Base-by-base conservation (phyloP, 92 coral and sea anemone species). In the Metridium senile region DNA sequence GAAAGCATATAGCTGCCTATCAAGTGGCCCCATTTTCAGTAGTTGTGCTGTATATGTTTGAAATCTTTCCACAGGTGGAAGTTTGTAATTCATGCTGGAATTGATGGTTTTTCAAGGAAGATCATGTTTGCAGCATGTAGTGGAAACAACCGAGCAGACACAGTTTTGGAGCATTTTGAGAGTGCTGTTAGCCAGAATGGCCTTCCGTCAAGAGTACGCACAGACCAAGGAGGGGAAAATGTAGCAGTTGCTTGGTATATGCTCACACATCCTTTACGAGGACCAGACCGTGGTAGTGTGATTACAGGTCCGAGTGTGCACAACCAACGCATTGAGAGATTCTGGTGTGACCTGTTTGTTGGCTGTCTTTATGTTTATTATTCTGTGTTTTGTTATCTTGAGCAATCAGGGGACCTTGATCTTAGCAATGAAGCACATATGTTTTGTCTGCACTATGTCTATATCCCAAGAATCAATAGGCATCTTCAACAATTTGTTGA, bases 161-260 rank as follows among this genome's bases (percentile, higher is more conserved):
- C 86, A 10, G 86, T 85, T 9, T 53, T 71, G 65, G 53, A 54
- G 7, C 68, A 58, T 20, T 85, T 85, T 85, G 32, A 79, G 35
- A 31, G 63, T 63, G 89, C 85, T 25, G 89, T 85, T 23, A 21
- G 52, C 16, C 33, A 70, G 16, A 71, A 77, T 77, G 87, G 88
- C 66, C 66, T 84, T 58, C 88, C 88, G 26, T 78, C 88, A 58
- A 78, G 88, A 57, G 85, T 84, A 4, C 33, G 85, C 69, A 76
- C 81, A 6, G 89, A 84, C 46, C 79, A 84, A 58, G 89, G n/a
- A n/a, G n/a, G n/a, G n/a, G 89, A 79, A 56, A 84, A 79, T 84
- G 83, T 79, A 13, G 83, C 68, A 2, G 75, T 84, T 71, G 85
- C 88, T 26, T 63, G 76, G 56, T 63, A 68, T 23, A 84, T 84